Evolutionary conservation across 2,888 invertebrate genomes (phyloP), one percentile per base, ranked within the genome.

Genomic region (Calameuta idolon): DNA sequence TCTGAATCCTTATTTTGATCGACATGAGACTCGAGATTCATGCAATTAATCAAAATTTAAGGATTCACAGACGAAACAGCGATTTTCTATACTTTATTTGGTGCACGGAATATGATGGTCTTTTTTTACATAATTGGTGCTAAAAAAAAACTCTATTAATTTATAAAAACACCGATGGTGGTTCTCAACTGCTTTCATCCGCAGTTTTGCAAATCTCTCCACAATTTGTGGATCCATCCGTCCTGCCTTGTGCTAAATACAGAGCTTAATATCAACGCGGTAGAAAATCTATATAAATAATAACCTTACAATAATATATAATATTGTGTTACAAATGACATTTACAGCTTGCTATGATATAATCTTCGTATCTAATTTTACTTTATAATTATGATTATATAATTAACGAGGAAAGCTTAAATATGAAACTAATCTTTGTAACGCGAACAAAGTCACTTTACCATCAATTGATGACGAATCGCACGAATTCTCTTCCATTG

Each of bases 221-320:
- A 23, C 15, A 9, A 55, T 9, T 23, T 2, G 23, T 55, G 55
- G 9, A 55, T 15, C 55, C 55, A 55, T 55, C 55, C 55, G 55
- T 55, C 55, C 55, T 55, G 55, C 55, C 55, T 55, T 55, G 55
- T 55, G 55, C 55, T 55, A 55, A 55, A 55, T 55, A 55, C 55
- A 55, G 55, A 55, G 23, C 55, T 55, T 55, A 55, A 55, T 75
- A 69, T 69, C 75, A 34, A 75, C 34, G 34, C 34, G 15, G 69
- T 75, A 75, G 33, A n/a, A 55, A 69, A 75, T 30, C 33, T 69
- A 55, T 68, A 34, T 55, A 55, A 55, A 23, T 55, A 40, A 40
- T 40, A 55, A 23, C 55, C 55, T 55, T 9, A 55, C 55, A 9
- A 55, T 55, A 23, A 55, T 55, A 9, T 23, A 55, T 5, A 15